Conservation (phyloP, 2,113 vertebrate species). For the Colaptes auratus region DNA sequence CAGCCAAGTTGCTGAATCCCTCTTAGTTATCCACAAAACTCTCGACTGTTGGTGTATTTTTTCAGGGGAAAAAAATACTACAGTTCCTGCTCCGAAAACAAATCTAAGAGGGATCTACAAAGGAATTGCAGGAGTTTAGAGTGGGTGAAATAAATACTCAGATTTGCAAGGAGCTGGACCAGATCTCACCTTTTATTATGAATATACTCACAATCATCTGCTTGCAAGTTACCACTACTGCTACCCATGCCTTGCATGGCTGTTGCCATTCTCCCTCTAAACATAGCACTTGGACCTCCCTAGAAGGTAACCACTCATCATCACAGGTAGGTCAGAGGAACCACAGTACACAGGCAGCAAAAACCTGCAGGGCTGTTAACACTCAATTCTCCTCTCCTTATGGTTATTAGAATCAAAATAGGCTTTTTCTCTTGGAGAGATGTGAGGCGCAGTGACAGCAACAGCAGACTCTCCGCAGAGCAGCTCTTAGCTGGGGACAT, state of each 20-base stretch:
- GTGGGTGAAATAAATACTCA: not conserved
- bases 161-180: not conserved
- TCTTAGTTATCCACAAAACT: not conserved
- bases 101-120: not conserved
- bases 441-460: not conserved
- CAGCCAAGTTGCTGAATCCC: not conserved
- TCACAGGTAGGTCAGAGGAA: not conserved
- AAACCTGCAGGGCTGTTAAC: not conserved
- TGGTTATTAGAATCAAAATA: not conserved
- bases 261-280: not conserved
- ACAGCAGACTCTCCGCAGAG: accelerated
- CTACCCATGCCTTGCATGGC: not conserved
- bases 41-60: not conserved
- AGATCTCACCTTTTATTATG: not conserved
- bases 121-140: not conserved
- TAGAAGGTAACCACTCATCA: not conserved
- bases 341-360: not conserved
- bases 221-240: not conserved
- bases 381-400: not conserved
- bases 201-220: not conserved
- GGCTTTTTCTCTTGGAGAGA: accelerated
- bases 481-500: not conserved
- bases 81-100: not conserved
- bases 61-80: not conserved
- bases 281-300: not conserved